Percentiles rank a stretch among this genome's conserved stretches.
These are phyloP conservation scores for Achlya flavicornis DNA, from an alignment of 2,888 invertebrate genomes.

Conservation along the genomic window DNA sequence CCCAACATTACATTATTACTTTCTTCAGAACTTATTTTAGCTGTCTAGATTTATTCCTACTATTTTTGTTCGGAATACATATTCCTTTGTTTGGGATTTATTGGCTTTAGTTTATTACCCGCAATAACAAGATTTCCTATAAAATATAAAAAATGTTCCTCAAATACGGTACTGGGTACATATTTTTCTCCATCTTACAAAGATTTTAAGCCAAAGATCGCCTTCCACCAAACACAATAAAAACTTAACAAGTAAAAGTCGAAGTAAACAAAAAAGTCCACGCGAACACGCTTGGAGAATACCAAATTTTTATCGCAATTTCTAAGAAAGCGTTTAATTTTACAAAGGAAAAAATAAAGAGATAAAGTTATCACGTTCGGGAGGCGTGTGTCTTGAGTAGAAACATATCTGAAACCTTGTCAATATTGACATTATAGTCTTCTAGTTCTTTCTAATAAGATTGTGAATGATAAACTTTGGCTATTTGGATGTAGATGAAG, in stretches of 20 bases:
- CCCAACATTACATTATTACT: neutral
- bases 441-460: neutral
- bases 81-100: neutral
- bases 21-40: neutral
- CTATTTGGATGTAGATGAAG: no score
- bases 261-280: constrained; percentile 50
- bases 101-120: neutral
- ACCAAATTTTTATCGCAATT: constrained; percentile 54
- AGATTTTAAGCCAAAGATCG: constrained; percentile 31
- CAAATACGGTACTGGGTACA: constrained; percentile 18
- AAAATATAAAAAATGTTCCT: constrained; percentile 14
- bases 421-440: neutral
- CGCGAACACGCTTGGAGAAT: constrained; percentile 49
- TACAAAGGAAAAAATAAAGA: constrained; percentile 45
- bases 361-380: constrained; percentile 50
- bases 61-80: neutral
- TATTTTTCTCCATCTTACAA: constrained; percentile 14
- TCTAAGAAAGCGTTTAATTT: constrained; percentile 61
- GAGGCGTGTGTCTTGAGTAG: constrained; percentile 52
- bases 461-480: no score
- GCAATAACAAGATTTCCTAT: neutral
- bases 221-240: constrained; percentile 36
- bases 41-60: neutral
- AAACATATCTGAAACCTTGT: constrained; percentile 33
- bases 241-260: constrained; percentile 49